Percentiles rank a stretch among this genome's conserved stretches.
phyloP scores from a whole-genome alignment of 2,797 vertebrate genomes.

The Merluccius polli region DNA sequence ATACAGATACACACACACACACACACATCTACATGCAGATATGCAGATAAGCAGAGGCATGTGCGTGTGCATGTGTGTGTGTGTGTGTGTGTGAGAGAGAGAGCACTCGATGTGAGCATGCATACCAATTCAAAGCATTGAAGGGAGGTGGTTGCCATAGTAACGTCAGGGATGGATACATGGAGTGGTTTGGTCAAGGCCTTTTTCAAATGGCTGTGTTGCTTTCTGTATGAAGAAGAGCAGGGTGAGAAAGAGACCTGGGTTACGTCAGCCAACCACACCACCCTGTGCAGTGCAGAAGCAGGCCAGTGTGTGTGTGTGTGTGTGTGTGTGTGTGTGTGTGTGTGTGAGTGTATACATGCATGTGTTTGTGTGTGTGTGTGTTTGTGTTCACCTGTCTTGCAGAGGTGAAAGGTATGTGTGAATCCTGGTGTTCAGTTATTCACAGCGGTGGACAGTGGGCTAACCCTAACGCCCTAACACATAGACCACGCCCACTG shows the following conservation, averaged over 20 bases:
- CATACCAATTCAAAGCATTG: constrained; percentile 2
- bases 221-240: background rate
- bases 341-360: background rate
- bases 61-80: background rate
- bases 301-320: background rate
- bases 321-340: background rate
- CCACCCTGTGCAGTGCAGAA: background rate
- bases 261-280: background rate
- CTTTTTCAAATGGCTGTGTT: constrained; percentile 36
- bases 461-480: too few species aligned
- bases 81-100: background rate
- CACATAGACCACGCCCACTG: too few species aligned
- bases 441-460: too few species aligned
- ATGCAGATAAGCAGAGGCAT: background rate
- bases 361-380: background rate
- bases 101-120: constrained; percentile 12
- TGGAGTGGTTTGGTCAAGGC: constrained; percentile 46
- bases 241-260: background rate
- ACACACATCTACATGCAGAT: background rate
- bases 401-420: too few species aligned
- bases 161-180: constrained; percentile 42
- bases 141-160: constrained; percentile 44
- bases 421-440: too few species aligned
- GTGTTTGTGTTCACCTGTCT: too few species aligned
- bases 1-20: too few species aligned